Evolutionary conservation across 2,113 vertebrate genomes (phyloP), one percentile per base, ranked within the genome.

Genomic region (Siphamia tubifer): DNA sequence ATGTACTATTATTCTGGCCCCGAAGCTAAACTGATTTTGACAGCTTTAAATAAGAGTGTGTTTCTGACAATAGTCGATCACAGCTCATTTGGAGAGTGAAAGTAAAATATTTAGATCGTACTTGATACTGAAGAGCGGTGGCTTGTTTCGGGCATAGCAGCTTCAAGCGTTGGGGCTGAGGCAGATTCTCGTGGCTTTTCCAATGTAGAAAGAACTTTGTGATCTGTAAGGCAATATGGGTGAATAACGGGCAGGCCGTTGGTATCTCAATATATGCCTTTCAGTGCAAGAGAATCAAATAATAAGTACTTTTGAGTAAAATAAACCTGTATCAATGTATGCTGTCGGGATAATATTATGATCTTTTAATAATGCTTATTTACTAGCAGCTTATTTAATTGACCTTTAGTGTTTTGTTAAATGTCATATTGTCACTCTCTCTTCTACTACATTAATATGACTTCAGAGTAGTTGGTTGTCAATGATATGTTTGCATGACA

Each of bases 111-210:
- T 68, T 71, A 56, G 55, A 58, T 82, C 94, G 92, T 97, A 99
- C 97, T 97, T 91, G 96, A 93, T 55, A 98, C 89, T 69, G 96
- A 98, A 77, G 96, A 96, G 76, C 96, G 96, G 68, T 96, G 96
- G 69, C 94, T 97, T 67, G 95, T 95, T 89, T 98, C 97, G 2
- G 96, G 96, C 47, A 94, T 81, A 66, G 92, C 94, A 65, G 95
- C 96, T 90, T 98, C 96, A 44, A 99, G 93, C 0, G 96, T 95
- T 1, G 97, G 96, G 44, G 96, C 98, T 65, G 97, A 99, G 3
- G 96, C 95, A 13, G 96, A 98, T 84, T 98, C 96, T 74, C 96
- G 91, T 21, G 97, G 95, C 91, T 96, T 97, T 91, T 99, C 96
- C 91, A 98, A 82, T 9, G 95, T 93, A 62, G 95, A 95, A 87